Evolutionary conservation across 2,113 vertebrate species (phyloP).

Genomic region (Chionis minor): DNA sequence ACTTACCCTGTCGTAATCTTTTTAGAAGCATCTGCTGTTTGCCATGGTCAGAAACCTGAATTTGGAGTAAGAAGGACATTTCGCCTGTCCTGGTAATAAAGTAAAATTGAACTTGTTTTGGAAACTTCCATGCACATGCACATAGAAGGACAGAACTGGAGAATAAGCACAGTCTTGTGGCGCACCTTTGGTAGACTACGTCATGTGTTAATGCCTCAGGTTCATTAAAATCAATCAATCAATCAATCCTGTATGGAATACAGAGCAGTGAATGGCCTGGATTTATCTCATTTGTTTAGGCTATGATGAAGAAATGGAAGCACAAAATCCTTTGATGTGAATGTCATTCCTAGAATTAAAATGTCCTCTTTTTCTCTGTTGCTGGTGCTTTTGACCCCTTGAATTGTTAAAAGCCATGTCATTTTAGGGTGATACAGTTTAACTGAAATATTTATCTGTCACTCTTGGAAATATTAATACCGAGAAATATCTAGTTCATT

Average conservation of each 20-base stretch:
- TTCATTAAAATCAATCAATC: neutral
- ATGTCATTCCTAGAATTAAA: neutral
- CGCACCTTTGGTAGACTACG: neutral
- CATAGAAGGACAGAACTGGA: neutral
- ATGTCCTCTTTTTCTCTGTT: neutral
- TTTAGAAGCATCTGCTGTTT: neutral
- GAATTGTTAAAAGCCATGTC: neutral
- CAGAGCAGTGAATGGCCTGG: neutral
- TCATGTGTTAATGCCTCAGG: neutral
- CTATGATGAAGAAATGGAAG: neutral
- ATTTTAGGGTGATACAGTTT: neutral
- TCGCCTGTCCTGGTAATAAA: neutral
- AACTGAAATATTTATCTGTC: neutral
- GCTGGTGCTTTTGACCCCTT: neutral
- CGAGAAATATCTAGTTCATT: neutral
- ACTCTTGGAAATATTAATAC: neutral
- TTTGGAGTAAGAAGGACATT: neutral
- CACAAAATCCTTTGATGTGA: neutral
- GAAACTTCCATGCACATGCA: neutral
- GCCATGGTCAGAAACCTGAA: neutral
- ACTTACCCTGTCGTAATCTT: neutral
- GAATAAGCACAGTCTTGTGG: neutral
- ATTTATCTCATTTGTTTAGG: neutral
- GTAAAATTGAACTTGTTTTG: neutral
- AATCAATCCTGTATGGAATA: neutral